Evolutionary conservation across 2,888 invertebrate species (phyloP).

Genomic region (Emmelina monodactyla): DNA sequence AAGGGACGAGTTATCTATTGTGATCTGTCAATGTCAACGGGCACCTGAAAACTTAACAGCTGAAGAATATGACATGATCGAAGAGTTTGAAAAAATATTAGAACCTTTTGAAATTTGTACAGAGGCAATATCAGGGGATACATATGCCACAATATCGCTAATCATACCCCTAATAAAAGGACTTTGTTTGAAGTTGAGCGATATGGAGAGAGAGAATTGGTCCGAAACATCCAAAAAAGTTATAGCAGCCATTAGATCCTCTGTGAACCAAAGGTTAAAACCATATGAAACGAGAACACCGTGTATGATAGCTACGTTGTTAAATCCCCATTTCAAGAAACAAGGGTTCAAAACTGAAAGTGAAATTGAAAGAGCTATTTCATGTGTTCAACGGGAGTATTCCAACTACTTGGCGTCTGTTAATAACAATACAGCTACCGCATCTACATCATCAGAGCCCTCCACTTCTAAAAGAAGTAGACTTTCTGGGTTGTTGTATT

Average conservation of each 20-base stretch:
- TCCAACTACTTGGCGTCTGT: not conserved
- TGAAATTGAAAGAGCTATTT: conserved; percentile 10
- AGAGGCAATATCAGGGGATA: conserved; percentile 11
- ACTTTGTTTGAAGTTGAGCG: conserved; percentile 2
- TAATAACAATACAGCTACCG: not conserved
- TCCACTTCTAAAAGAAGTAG: not conserved
- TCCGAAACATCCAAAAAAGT: conserved; percentile 4
- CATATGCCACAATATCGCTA: not conserved
- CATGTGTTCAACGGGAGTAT: not conserved
- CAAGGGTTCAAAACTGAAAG: conserved; percentile 11
- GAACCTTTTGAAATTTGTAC: conserved; percentile 10
- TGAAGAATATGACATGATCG: conserved; percentile 6
- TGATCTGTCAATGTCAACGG: conserved; percentile 3
- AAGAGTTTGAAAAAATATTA: conserved; percentile 10
- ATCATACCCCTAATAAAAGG: conserved; percentile 7
- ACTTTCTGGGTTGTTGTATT: not conserved
- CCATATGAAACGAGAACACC: conserved; percentile 11
- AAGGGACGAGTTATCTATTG: conserved; percentile 7
- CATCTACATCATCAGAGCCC: not conserved
- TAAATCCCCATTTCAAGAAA: conserved; percentile 14
- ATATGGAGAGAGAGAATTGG: conserved; percentile 2
- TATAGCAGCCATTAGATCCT: conserved; percentile 4
- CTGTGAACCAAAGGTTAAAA: conserved; percentile 6
- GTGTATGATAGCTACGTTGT: conserved; percentile 12
- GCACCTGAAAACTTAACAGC: conserved; percentile 6